Conservation (phyloP, 2,113 vertebrate species). For the Grammomys dolichurus region DNA sequence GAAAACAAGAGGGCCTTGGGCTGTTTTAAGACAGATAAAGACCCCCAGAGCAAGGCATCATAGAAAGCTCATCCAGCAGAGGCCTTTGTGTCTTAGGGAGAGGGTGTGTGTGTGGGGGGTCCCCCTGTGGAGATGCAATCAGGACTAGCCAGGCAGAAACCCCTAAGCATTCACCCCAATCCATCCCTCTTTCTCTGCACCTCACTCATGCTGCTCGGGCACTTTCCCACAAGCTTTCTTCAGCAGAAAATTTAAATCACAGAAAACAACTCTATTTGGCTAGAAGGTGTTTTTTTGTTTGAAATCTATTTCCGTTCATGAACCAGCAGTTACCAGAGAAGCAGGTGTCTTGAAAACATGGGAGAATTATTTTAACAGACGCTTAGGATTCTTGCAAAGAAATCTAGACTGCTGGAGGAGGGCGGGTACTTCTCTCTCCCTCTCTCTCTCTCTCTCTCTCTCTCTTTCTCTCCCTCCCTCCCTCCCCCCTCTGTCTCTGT, state of each 20-base stretch:
- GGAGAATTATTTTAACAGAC: not conserved
- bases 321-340: not conserved
- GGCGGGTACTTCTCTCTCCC: not conserved
- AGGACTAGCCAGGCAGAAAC: slow-evolving; percentile 8
- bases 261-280: not conserved
- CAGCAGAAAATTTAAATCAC: not conserved
- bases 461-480: not conserved
- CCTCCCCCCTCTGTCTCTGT: not conserved
- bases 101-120: not conserved
- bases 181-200: not conserved
- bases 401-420: not conserved
- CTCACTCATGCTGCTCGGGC: not conserved
- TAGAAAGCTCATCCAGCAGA: not conserved
- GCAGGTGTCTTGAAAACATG: not conserved
- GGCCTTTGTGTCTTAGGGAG: not conserved
- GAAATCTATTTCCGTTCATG: not conserved
- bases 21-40: not conserved
- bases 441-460: not conserved
- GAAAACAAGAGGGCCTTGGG: not conserved
- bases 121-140: not conserved
- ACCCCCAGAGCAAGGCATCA: not conserved
- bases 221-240: not conserved
- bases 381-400: not conserved
- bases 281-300: not conserved
- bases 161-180: not conserved